Evolutionary conservation across 2,113 vertebrate species (phyloP).

Genomic region (Misgurnus mizolepis): DNA sequence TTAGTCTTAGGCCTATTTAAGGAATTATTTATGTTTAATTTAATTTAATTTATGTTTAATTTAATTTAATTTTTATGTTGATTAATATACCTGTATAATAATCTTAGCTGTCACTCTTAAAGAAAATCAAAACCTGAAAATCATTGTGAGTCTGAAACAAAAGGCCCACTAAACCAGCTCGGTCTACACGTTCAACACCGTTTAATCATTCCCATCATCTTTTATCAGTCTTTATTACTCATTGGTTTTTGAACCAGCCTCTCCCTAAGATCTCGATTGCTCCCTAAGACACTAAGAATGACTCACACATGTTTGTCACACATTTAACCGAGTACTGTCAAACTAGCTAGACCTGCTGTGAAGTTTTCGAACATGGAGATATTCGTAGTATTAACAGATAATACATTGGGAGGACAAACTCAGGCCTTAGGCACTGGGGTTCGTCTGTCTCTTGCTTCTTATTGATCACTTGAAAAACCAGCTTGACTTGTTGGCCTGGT

Average conservation of each 20-base stretch:
- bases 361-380: not conserved
- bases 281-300: not conserved
- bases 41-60: too few relatives aligned
- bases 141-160: not conserved
- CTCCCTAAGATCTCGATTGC: not conserved
- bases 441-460: not conserved
- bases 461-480: not conserved
- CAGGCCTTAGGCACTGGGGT: not conserved
- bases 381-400: not conserved
- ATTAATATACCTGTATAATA: too few relatives aligned
- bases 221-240: not conserved
- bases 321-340: not conserved
- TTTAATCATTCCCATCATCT: not conserved
- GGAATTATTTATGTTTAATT: too few relatives aligned
- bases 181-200: not conserved
- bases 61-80: too few relatives aligned
- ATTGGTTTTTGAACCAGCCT: not conserved
- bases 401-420: conserved; percentile 5
- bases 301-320: conserved; percentile 2
- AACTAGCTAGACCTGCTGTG: conserved; percentile 23
- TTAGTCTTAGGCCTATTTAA: too few relatives aligned
- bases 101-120: too few relatives aligned
- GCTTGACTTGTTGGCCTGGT: not conserved
- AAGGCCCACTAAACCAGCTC: not conserved
- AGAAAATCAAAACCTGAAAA: not conserved